These are phyloP conservation scores for Clupea harengus DNA, from an alignment of 2,113 vertebrate species.

Conservation along the genomic window DNA sequence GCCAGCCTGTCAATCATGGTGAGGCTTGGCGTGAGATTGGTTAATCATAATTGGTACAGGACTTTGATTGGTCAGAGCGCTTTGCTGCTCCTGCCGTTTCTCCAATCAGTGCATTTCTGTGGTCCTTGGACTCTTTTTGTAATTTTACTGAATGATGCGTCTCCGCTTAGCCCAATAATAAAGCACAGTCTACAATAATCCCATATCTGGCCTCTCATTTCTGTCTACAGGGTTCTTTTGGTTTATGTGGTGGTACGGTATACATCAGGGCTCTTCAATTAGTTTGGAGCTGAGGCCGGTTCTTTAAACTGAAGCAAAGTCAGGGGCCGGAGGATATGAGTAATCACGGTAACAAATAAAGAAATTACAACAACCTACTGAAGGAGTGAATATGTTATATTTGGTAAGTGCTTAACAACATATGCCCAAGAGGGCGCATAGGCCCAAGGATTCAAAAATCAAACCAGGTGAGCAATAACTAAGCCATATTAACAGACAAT, in stretches of 20 bases:
- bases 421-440: too few relatives aligned
- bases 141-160: slow-evolving; percentile 99
- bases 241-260: background rate
- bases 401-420: too few relatives aligned
- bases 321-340: too few relatives aligned
- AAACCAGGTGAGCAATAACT: too few relatives aligned
- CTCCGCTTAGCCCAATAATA: slow-evolving; percentile 99
- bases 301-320: too few relatives aligned
- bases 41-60: slow-evolving; percentile 7
- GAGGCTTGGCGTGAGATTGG: slow-evolving; percentile 56
- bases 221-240: slow-evolving; percentile 13
- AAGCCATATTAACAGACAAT: too few relatives aligned
- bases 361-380: too few relatives aligned
- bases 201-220: slow-evolving; percentile 62
- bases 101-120: slow-evolving; percentile 87
- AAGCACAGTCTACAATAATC: slow-evolving; percentile 99
- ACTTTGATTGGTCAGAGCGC: slow-evolving; percentile 83
- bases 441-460: too few relatives aligned
- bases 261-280: too few relatives aligned
- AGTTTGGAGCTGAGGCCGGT: too few relatives aligned
- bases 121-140: slow-evolving; percentile 98
- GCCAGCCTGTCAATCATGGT: slow-evolving; percentile 54
- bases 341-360: too few relatives aligned
- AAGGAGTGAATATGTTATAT: too few relatives aligned
- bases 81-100: slow-evolving; percentile 79